A percentile compares a stretch with the other conserved stretches of the same genome.
Evolutionary conservation across 2,888 invertebrate genomes (phyloP).

Genomic region (Limnephilus lunatus): DNA sequence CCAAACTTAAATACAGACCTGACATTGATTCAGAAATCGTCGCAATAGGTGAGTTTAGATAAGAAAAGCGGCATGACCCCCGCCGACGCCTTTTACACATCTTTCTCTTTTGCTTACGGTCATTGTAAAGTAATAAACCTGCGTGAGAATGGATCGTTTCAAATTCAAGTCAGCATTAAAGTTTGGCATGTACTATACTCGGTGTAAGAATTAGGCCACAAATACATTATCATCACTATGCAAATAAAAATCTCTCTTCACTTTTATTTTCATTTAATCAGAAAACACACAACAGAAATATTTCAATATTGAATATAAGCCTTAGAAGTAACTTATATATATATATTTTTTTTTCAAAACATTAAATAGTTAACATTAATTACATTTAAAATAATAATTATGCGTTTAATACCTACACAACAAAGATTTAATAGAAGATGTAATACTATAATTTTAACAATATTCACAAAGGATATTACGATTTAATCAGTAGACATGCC

Average conservation of each 20-base stretch:
- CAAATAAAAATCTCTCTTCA: neutral
- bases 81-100: too few species aligned
- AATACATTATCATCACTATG: neutral
- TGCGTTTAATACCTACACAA: conserved; percentile 35
- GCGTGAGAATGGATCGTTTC: too few species aligned
- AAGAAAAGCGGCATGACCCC: too few species aligned
- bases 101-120: too few species aligned
- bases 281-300: conserved; percentile 46
- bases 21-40: too few species aligned
- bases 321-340: conserved; percentile 52
- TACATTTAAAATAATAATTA: conserved; percentile 32
- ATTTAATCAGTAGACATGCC: conserved; percentile 23
- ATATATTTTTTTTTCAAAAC: conserved; percentile 39
- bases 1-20: too few species aligned
- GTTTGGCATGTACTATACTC: neutral
- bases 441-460: conserved; percentile 25
- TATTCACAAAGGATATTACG: conserved; percentile 25
- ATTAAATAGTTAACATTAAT: conserved; percentile 48
- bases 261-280: conserved; percentile 19
- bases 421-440: conserved; percentile 15
- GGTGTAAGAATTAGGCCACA: neutral
- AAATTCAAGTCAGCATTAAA: too few species aligned
- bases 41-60: too few species aligned
- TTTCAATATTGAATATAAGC: conserved; percentile 38
- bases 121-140: too few species aligned